Conservation (phyloP, 2,797 vertebrate genomes). For the Rhynchotus rufescens region DNA sequence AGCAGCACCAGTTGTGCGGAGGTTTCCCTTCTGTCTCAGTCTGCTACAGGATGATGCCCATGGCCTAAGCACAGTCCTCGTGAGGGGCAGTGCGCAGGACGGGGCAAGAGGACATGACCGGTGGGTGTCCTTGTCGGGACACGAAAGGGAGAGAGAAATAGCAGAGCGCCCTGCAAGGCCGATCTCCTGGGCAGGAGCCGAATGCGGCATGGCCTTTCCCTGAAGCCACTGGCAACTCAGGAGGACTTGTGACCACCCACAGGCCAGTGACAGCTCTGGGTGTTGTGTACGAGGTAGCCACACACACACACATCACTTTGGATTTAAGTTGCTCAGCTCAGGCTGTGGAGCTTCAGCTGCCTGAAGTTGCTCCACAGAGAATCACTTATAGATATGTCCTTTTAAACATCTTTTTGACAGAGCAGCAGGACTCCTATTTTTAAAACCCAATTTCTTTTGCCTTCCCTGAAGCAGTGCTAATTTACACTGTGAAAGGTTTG, state of each 20-base stretch:
- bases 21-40: no score
- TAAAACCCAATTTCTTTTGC: background rate
- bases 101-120: background rate
- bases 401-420: background rate
- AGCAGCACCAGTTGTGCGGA: background rate
- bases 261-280: background rate
- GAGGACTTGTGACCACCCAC: background rate
- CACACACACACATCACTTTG: background rate
- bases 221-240: background rate
- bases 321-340: background rate
- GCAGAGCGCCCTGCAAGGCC: background rate
- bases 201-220: no score
- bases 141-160: background rate
- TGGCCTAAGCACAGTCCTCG: no score
- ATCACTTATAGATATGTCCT: background rate
- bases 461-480: background rate
- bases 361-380: background rate
- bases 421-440: background rate
- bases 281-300: no score
- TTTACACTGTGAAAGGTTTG: background rate
- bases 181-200: background rate
- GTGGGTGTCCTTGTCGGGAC: background rate
- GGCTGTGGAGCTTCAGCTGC: background rate
- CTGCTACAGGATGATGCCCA: no score
- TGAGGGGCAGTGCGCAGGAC: no score